Evolutionary conservation across 2,888 invertebrate species (phyloP), one percentile per base, ranked within the genome.

Genomic region (Geophilus truncorum): DNA sequence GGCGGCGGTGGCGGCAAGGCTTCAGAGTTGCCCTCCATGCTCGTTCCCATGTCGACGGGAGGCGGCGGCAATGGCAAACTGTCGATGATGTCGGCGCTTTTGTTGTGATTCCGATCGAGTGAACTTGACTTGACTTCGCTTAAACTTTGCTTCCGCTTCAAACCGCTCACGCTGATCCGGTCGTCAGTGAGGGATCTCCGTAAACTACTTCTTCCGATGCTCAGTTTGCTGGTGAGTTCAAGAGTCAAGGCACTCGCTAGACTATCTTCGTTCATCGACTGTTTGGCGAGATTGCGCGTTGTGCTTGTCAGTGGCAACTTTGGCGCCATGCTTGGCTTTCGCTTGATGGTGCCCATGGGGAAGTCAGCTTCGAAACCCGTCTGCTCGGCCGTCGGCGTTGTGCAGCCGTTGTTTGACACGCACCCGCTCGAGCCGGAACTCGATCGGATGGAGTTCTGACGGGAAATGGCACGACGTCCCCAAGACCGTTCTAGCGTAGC

Each of bases 271-370:
- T 92, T 94, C 21, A 82, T 81, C 12, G 84, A 84, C 85, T 93
- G 95, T 86, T 96, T 95, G 85, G 95, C 95, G 81, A 96, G 88
- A 85, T 95, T 94, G 15, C 96, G 90, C 1, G 96, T 96, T 88
- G 95, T 96, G 86, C 94, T 93, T 2, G 96, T 96, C 83, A 96
- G 90, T 87, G 95, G 95, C 7, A 96, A 95, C 86, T 94, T 94
- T 92, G 94, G 93, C 28, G 85, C 85, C 77, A 85, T 84, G 21
- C 94, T 94, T 0, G 96, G 96, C 86, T 96, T 96, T 76, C 96
- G 90, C 86, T 96, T 96, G 82, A 96, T 96, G 36, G 96, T 96
- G 36, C 93, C 93, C 88, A 87, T 86, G 83, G 83, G 81, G 79
- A 83, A 83, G 81, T 89, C 89, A 15, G 86, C 85, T 82, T 89